Conservation (phyloP, 30 jellyfish, hydroid and myxozoan genomes). For the Haliclystus octoradiatus region DNA sequence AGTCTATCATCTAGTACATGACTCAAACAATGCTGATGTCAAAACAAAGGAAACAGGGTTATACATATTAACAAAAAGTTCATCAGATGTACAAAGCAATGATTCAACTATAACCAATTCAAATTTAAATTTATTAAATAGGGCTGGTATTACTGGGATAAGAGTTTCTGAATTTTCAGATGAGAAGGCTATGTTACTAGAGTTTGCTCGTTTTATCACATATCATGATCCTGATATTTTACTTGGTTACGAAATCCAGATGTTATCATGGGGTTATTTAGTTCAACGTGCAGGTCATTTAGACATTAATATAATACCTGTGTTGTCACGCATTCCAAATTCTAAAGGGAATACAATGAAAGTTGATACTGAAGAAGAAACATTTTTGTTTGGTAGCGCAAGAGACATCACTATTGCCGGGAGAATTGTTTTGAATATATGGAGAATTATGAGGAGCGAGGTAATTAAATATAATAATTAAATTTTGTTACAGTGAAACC, state of each 20-base stretch:
- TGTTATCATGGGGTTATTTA: constrained; percentile 93
- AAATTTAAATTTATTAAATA: neutral
- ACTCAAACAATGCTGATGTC: constrained; percentile 31
- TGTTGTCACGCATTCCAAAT: constrained; percentile 57
- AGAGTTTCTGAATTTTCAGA: constrained; percentile 15
- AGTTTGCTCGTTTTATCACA: constrained; percentile 43
- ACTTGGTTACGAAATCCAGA: constrained; percentile 86
- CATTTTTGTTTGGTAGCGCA: constrained; percentile 43
- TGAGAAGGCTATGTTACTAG: constrained; percentile 56
- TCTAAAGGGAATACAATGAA: neutral
- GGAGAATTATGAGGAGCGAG: constrained; percentile 97
- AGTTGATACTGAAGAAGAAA: constrained; percentile 22
- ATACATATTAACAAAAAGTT: neutral
- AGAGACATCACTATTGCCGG: constrained; percentile 60
- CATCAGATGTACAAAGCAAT: neutral
- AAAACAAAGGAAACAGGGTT: neutral
- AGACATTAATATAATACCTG: constrained; percentile 55
- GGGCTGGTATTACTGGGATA: constrained; percentile 2
- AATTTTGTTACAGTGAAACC: neutral
- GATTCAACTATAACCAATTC: neutral
- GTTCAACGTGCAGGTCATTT: constrained; percentile 75
- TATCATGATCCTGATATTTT: constrained; percentile 86
- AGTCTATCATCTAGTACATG: constrained; percentile 55
- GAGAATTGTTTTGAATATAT: constrained; percentile 69
- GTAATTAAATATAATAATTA: constrained; percentile 10